Base-by-base conservation (phyloP, 2,888 invertebrate genomes). In the Blera fallax region DNA sequence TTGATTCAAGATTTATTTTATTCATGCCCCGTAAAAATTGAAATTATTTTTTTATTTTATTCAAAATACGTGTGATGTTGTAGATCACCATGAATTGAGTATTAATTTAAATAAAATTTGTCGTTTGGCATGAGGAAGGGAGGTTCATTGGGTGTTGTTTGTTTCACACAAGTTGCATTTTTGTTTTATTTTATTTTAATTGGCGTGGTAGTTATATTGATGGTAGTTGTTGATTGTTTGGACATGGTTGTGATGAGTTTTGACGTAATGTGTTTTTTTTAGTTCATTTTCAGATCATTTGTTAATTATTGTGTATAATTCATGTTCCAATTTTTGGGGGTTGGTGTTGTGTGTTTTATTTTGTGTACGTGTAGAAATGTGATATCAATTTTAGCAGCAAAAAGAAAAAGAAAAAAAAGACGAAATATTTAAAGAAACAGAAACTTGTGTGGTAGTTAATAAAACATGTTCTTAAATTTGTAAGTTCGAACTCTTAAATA, bases 311-410 rank as follows among this genome's bases (percentile, higher is more conserved):
- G 37, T 79, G 64, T 67, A 56, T 65, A 65, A 45, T 70, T 76
- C 64, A 70, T 70, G 45, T 81, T 82, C 82, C 82, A 78, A 87
- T 82, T 73, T 87, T 67, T 80, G 84, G 81, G 54, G 70, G 60
- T 74, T 87, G 72, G 74, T 83, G 56, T 77, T 87, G 73, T 88
- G 85, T 87, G 85, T 87, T 84, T 77, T 67, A 79, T 48, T 64
- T 76, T 87, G 87, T 83, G 56, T 72, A 70, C 34, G 77, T 88
- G 67, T 83, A 52, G 67, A 69, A 62, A 80, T 80, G 62, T 69
- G 79, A 80, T 78, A 50, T 73, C 79, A 84, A 76, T 85, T 80
- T 74, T 29, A 69, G 64, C 73, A 74, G 37, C 43, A 78, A 67
- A 58, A 72, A 76, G 56, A 81, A 58, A 84, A 72, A 76, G 40